Evolutionary conservation across 2,888 invertebrate species (phyloP).

Genomic region (Rhagium mordax): DNA sequence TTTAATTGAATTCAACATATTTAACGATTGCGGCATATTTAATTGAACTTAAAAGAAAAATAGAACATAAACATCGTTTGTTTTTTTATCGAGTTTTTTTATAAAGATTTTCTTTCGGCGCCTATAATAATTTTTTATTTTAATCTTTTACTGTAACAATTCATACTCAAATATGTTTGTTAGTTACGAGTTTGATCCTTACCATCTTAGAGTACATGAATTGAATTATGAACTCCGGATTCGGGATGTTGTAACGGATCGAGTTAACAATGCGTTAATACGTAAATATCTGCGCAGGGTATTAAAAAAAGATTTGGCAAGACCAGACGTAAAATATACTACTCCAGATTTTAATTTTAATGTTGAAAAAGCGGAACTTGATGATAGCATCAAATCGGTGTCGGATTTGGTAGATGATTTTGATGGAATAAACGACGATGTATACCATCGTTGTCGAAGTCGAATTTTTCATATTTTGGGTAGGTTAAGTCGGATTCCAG

Average conservation of each 20-base stretch:
- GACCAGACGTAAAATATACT: background rate
- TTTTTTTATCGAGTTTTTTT: no score
- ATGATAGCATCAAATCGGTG: conserved; percentile 16
- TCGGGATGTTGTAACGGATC: conserved; percentile 6
- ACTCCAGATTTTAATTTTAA: background rate
- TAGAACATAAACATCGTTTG: no score
- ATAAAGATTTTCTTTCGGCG: no score
- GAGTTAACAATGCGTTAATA: background rate
- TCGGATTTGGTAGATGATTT: conserved; percentile 22
- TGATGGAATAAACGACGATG: conserved; percentile 14
- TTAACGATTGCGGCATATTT: no score
- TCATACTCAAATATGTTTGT: background rate
- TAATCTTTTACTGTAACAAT: background rate
- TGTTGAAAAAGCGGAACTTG: background rate
- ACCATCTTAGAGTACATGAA: conserved; percentile 3
- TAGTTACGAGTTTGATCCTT: conserved; percentile 2
- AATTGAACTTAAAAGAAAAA: no score
- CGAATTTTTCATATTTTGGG: background rate
- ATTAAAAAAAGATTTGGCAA: conserved; percentile 17
- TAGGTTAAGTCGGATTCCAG: background rate
- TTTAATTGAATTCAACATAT: no score
- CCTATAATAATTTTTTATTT: background rate
- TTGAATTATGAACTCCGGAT: conserved; percentile 23
- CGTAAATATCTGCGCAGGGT: conserved; percentile 18
- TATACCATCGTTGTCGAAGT: background rate